A percentile compares a stretch with the other conserved stretches of the same genome.
These are phyloP conservation scores for Ranitomeya imitator DNA, from an alignment of 2,113 vertebrate genomes.

Conservation along the genomic window DNA sequence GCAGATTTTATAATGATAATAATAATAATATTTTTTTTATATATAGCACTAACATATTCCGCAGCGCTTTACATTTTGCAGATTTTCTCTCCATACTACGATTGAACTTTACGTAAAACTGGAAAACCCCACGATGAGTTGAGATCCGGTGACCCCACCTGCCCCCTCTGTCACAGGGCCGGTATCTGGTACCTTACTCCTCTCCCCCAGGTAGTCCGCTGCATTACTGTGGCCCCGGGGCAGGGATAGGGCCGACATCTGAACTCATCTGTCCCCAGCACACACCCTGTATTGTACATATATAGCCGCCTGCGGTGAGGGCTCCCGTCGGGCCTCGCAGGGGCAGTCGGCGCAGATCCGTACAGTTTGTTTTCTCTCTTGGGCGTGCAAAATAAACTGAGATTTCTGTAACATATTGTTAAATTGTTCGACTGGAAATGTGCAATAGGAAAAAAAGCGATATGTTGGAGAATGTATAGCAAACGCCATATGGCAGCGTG, in stretches of 20 bases:
- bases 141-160: background rate
- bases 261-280: background rate
- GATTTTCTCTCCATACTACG: background rate
- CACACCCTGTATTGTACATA: background rate
- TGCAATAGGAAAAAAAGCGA: background rate
- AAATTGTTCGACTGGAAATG: background rate
- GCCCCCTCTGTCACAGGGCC: background rate
- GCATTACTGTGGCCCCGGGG: background rate
- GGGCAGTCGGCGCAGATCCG: background rate
- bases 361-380: background rate
- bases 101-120: background rate
- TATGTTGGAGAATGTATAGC: slow-evolving; percentile 3
- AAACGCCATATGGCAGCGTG: background rate
- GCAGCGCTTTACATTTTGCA: too few relatives aligned
- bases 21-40: too few relatives aligned
- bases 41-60: too few relatives aligned
- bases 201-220: slow-evolving; percentile 61
- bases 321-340: too few relatives aligned
- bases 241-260: background rate
- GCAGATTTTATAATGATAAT: too few relatives aligned
- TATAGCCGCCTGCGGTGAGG: too few relatives aligned
- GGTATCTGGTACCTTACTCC: background rate
- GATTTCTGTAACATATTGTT: slow-evolving; percentile 13
- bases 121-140: background rate
- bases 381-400: background rate